Conservation (phyloP, 1,140 invertebrate species). For the Melanaphis sacchari region DNA sequence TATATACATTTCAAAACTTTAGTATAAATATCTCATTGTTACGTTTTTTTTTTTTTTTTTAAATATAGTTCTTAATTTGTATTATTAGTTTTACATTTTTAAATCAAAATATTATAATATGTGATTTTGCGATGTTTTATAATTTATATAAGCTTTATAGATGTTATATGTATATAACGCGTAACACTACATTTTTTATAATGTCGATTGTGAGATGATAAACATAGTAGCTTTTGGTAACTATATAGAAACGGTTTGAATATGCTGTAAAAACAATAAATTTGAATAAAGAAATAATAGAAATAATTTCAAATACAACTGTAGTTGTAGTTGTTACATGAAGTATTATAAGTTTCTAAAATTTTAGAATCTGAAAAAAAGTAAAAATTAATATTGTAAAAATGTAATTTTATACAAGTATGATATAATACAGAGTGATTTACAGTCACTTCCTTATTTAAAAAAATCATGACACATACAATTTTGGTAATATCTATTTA, state of each 20-base stretch:
- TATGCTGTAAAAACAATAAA: not conserved
- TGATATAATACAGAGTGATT: too few species aligned
- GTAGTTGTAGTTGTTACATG: too few species aligned
- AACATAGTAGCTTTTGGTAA: not conserved
- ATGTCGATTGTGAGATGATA: too few species aligned
- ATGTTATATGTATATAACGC: not conserved
- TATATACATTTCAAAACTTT: not conserved
- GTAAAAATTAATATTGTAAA: not conserved
- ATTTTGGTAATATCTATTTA: too few species aligned
- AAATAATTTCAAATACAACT: not conserved
- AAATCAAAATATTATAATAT: not conserved
- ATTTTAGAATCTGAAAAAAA: too few species aligned
- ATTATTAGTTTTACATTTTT: not conserved
- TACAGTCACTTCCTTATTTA: too few species aligned
- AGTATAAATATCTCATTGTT: not conserved
- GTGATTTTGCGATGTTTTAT: not conserved
- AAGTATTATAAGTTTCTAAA: too few species aligned
- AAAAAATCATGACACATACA: too few species aligned
- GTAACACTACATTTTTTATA: not conserved
- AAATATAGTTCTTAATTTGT: not conserved
- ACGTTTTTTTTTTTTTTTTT: not conserved
- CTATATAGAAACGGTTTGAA: not conserved
- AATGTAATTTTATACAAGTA: not conserved
- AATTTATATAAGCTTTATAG: not conserved
- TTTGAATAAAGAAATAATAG: not conserved